These are phyloP conservation scores for Vesta saturnalis DNA, from an alignment of 2,888 invertebrate species.

Conservation along the genomic window DNA sequence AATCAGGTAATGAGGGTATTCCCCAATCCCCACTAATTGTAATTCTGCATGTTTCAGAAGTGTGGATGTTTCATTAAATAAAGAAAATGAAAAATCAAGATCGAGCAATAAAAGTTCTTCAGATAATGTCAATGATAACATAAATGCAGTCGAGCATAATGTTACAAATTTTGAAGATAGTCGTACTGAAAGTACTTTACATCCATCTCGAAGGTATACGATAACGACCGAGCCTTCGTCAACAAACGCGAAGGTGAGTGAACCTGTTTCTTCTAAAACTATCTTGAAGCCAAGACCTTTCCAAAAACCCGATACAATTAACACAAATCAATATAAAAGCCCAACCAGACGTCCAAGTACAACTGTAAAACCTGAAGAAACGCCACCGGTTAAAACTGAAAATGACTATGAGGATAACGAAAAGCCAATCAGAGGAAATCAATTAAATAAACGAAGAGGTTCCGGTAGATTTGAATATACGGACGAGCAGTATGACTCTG, in stretches of 20 bases:
- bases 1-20: no score
- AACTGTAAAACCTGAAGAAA: background rate
- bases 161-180: background rate
- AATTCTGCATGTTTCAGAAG: no score
- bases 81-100: background rate
- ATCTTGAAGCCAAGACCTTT: slow-evolving; percentile 21
- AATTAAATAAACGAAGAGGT: slow-evolving; percentile 14
- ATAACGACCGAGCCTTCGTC: slow-evolving; percentile 46
- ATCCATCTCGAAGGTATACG: slow-evolving; percentile 2
- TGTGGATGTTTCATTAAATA: no score
- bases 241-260: slow-evolving; percentile 65
- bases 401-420: background rate
- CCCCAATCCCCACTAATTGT: no score
- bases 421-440: background rate
- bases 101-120: background rate
- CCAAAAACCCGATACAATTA: slow-evolving; percentile 24
- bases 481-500: slow-evolving; percentile 46
- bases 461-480: slow-evolving; percentile 16
- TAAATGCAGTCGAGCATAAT: slow-evolving; percentile 18
- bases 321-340: slow-evolving; percentile 18
- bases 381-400: background rate
- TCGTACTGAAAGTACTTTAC: background rate
- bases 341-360: background rate
- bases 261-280: slow-evolving; percentile 38
- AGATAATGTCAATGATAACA: background rate